Percentiles rank a stretch among this genome's conserved stretches.
phyloP scores from a whole-genome alignment of 2,113 vertebrate genomes.

The Otis tarda region DNA sequence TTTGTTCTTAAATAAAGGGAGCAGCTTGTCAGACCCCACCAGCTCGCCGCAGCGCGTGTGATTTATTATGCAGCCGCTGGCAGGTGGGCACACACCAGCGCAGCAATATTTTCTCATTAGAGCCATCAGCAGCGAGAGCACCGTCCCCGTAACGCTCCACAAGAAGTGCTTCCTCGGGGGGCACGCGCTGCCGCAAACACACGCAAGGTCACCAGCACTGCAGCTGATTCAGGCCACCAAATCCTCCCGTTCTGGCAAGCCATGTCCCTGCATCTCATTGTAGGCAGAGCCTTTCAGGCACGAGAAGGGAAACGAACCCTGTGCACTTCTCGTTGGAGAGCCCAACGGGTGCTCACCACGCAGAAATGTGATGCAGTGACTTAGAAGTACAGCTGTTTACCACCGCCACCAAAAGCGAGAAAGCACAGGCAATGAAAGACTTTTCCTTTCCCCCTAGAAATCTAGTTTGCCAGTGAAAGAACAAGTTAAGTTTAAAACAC shows the following conservation, averaged over 20 bases:
- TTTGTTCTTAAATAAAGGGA: background rate
- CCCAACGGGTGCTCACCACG: rapidly evolving
- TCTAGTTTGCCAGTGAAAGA: background rate
- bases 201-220: background rate
- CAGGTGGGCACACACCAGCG: background rate
- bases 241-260: background rate
- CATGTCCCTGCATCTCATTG: background rate
- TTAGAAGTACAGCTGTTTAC: background rate
- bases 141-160: background rate
- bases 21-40: background rate
- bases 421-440: background rate
- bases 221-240: background rate
- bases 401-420: background rate
- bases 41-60: background rate
- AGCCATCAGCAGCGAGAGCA: background rate
- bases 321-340: background rate
- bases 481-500: background rate
- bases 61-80: slow-evolving; percentile 11
- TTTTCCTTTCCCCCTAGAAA: background rate
- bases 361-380: background rate
- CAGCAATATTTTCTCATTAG: slow-evolving; percentile 61
- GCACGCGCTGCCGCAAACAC: rapidly evolving
- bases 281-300: background rate
- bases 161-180: rapidly evolving
- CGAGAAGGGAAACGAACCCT: background rate